Conservation (phyloP, 2,888 invertebrate genomes). For the Metalampra italica region DNA sequence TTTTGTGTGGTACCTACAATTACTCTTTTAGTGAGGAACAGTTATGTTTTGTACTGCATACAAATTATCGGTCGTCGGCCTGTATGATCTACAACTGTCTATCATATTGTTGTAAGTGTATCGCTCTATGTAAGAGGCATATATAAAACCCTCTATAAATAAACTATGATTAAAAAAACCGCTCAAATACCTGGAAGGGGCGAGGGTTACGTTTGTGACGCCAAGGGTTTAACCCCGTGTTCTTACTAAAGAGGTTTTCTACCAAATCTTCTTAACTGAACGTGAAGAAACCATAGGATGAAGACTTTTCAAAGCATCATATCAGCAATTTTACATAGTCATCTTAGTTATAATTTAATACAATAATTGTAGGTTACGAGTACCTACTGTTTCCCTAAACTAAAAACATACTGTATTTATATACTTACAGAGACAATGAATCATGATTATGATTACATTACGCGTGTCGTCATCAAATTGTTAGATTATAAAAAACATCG, state of each 20-base stretch:
- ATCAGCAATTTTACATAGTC: too few relatives aligned
- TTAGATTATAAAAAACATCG: constrained; percentile 22
- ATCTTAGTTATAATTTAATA: neutral
- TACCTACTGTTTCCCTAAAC: neutral
- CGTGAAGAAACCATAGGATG: too few relatives aligned
- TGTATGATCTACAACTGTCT: neutral
- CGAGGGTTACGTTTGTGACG: too few relatives aligned
- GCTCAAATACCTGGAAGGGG: too few relatives aligned
- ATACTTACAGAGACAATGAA: neutral
- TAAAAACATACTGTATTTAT: neutral
- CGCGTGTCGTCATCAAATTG: constrained; percentile 23
- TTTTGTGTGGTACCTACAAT: neutral
- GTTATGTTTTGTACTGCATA: neutral
- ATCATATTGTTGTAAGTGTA: neutral
- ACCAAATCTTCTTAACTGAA: too few relatives aligned
- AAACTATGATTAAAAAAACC: too few relatives aligned
- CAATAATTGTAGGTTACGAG: neutral
- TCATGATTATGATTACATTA: constrained; percentile 1
- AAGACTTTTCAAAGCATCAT: too few relatives aligned
- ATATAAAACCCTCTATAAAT: too few relatives aligned
- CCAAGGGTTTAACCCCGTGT: too few relatives aligned
- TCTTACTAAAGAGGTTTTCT: too few relatives aligned
- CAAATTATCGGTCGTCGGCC: neutral
- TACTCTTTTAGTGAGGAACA: constrained; percentile 1
- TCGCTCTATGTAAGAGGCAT: too few relatives aligned